phyloP scores from a whole-genome alignment of 2,797 vertebrate species.

The Fistularia tabacaria region DNA sequence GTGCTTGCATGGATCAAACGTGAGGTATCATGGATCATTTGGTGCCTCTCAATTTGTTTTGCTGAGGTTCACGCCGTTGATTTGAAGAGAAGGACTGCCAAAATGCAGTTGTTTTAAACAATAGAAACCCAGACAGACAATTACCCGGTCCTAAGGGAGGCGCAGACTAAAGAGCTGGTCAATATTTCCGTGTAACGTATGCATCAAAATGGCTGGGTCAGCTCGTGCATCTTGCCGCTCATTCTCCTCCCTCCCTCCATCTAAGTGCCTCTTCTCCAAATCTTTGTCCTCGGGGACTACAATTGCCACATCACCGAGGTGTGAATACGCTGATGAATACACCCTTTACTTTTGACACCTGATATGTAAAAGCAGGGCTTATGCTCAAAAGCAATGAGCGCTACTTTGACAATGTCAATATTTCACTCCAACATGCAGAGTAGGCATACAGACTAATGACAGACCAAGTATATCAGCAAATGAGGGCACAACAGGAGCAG shows the following conservation, averaged over 20 bases:
- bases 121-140: conserved; percentile 77
- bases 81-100: conserved; percentile 66
- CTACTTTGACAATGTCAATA: conserved; percentile 68
- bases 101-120: conserved; percentile 75
- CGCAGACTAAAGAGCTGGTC: conserved; percentile 77
- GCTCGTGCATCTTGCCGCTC: conserved; percentile 55
- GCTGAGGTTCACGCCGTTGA: conserved; percentile 55
- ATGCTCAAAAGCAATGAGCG: conserved; percentile 54
- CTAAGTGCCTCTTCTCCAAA: conserved; percentile 61
- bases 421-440: conserved; percentile 67
- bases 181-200: conserved; percentile 75
- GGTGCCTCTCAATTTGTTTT: conserved; percentile 21
- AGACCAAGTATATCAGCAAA: conserved; percentile 64
- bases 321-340: conserved; percentile 64
- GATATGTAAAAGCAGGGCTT: conserved; percentile 58
- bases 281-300: conserved; percentile 46
- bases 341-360: conserved; percentile 61
- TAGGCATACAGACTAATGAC: conserved; percentile 67
- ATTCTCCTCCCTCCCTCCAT: conserved; percentile 38
- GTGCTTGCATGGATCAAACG: too few species aligned
- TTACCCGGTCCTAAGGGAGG: conserved; percentile 72
- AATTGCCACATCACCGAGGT: conserved; percentile 52
- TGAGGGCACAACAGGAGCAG: conserved; percentile 61
- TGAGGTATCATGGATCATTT: neutral
- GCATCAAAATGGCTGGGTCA: conserved; percentile 73